Conservation (phyloP, 2,113 vertebrate species). For the Sapayoa aenigma region DNA sequence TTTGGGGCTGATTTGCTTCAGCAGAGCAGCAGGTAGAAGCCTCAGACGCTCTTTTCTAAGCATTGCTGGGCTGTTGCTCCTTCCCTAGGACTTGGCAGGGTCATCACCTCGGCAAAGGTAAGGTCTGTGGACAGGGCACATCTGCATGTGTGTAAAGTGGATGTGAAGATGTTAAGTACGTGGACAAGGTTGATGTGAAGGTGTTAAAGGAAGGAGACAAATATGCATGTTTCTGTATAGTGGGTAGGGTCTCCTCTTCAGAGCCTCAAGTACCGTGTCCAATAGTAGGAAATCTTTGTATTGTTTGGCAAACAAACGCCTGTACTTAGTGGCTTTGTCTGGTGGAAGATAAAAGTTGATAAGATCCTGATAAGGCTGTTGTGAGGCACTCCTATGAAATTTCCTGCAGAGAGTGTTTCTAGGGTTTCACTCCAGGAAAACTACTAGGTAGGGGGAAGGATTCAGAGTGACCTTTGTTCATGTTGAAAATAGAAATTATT, state of each 20-base stretch:
- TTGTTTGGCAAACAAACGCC: neutral
- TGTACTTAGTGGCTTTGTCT: slow-evolving; percentile 26
- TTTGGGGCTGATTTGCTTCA: neutral
- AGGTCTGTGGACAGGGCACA: neutral
- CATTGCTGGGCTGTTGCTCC: rapidly evolving
- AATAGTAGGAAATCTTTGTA: neutral
- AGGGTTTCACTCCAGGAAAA: neutral
- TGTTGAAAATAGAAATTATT: rapidly evolving
- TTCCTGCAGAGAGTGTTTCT: neutral
- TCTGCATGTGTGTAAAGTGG: neutral
- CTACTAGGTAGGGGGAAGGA: neutral
- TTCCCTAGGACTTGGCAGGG: rapidly evolving
- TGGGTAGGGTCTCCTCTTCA: neutral
- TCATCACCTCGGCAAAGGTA: rapidly evolving
- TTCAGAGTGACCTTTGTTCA: neutral
- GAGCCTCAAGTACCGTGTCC: neutral
- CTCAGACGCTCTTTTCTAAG: rapidly evolving
- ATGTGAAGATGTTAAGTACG: neutral
- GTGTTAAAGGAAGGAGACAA: neutral
- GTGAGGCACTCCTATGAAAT: neutral
- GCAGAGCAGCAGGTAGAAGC: rapidly evolving
- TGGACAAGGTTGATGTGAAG: no score
- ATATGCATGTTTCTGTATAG: neutral
- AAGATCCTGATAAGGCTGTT: neutral
- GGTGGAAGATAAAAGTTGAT: neutral